A percentile compares a stretch with the other conserved stretches of the same genome.
phyloP scores from a whole-genome alignment of 2,113 vertebrate species.

The Lathamus discolor region DNA sequence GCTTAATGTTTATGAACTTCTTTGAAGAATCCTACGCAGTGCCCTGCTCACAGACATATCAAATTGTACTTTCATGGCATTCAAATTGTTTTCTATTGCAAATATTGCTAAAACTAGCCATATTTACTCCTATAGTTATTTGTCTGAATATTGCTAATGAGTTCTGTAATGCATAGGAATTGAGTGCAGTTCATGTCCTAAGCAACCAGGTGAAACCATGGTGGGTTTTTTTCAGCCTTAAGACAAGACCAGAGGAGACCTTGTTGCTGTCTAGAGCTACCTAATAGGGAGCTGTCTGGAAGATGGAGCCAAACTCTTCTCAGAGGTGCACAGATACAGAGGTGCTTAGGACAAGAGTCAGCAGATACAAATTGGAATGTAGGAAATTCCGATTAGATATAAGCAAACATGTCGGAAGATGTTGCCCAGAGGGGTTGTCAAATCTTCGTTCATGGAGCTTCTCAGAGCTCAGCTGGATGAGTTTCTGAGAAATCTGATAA shows the following conservation, averaged over 20 bases:
- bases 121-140: neutral
- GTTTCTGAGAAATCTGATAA: neutral
- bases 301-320: neutral
- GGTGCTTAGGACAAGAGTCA: neutral
- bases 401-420: neutral
- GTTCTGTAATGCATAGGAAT: neutral
- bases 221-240: accelerated
- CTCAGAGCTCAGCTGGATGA: neutral
- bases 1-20: constrained; percentile 12
- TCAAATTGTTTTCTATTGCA: neutral
- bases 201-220: neutral
- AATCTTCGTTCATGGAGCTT: neutral
- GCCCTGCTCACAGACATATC: neutral
- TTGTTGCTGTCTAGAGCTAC: neutral
- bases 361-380: neutral
- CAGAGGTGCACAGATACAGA: neutral
- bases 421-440: neutral
- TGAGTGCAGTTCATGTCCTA: neutral
- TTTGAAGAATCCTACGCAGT: neutral
- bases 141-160: neutral
- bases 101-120: neutral
- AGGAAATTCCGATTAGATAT: neutral
- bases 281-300: neutral
- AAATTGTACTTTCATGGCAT: neutral
- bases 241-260: neutral